Evolutionary conservation across 2,113 vertebrate species (phyloP), one percentile per base, ranked within the genome.

Genomic region (Nibea albiflora): DNA sequence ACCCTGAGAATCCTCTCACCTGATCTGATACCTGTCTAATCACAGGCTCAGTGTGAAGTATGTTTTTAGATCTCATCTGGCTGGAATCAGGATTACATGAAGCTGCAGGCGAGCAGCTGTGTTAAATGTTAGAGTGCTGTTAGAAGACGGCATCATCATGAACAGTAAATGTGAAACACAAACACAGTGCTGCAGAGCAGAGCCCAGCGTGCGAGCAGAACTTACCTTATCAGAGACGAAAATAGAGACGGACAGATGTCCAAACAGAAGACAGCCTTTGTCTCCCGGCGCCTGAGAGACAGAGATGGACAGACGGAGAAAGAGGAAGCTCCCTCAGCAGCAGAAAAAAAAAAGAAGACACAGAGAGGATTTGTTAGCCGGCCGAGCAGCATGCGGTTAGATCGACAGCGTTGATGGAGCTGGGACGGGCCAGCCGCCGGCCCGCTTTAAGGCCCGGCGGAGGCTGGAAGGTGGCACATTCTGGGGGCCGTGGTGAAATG

Each of bases 381-480:
- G 80, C 26, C 16, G n/a, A 54, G 76, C 68, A 61, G 82, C 83
- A 31, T 58, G 82, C 73, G 62, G 81, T 85, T 69, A 78, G 76
- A 69, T 28, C 50, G 44, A 39, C 77, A 63, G 69, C 44, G 46
- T 67, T 73, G 56, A 62, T 47, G 11, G 2, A 17, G 2, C 76
- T 1, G 57, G 35, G 17, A n/a, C 35, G 3, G 31, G 78, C 69
- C 16, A 68, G 35, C 35, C 35, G 35, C 35, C 35, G 28, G 3
- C 79, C 86, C 54, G 85, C 90, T 94, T 88, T 93, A 91, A 16
- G 53, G 76, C 83, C 60, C 10, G 5, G 16, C 17, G 86, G 44
- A 52, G 80, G 60, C 26, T 39, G 53, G 8, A 83, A 90, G 90
- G 90, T 94, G 94, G 72, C 83, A 93, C 88, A 94, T 95, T 95